Evolutionary conservation across 2,113 vertebrate genomes (phyloP), one percentile per base, ranked within the genome.

Genomic region (Trichomycterus rosablanca): DNA sequence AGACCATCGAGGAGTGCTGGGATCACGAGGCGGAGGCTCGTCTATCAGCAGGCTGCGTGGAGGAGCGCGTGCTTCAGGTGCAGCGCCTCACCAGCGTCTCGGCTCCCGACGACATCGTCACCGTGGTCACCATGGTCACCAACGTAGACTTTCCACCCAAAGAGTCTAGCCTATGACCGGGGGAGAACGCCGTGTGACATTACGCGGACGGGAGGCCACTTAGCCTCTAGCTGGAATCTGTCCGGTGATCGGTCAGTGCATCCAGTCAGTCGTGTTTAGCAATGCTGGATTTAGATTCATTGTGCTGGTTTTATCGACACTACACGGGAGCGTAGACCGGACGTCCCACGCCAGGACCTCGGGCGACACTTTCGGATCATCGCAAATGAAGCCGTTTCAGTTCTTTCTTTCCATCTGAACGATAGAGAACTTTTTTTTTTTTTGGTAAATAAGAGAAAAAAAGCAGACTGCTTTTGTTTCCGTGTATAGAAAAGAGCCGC

Each of bases 1-100:
- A 98, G 63, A 99, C 96, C 0, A 94, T 95, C 72, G 96, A 99
- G 85, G 96, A 99, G 73, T 99, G 96, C 78, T 99, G 96, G 96
- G 96, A 99, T 90, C 96, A 99, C 2, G 96, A 99, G 58, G 95
- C 96, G 0, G 96, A 99, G 78, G 96, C 96, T 19, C 84, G 96
- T 62, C 80, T 99, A 72, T 98, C 95, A 0, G 94, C 96, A 1
- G 95, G 96, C 43, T 98, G 96, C 59, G 94, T 99, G 24, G 96
- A 95, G 80, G 94, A 99, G 76, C 89, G 96, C 39, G 91, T 98
- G 58, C 87, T 92, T 50, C 95, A 98, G 77, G 97, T 98, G 93
- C 94, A 95, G 76, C 93, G 94, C 85, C 82, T 93, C 43, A 91
- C 88, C 84, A 92, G 88, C 75, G 88, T 92, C 46, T 92, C 67